Percentiles rank a stretch among this genome's conserved stretches.
These are phyloP conservation scores for Caenorhabditis wallacei DNA, from an alignment of 2,888 invertebrate genomes.

Conservation along the genomic window DNA sequence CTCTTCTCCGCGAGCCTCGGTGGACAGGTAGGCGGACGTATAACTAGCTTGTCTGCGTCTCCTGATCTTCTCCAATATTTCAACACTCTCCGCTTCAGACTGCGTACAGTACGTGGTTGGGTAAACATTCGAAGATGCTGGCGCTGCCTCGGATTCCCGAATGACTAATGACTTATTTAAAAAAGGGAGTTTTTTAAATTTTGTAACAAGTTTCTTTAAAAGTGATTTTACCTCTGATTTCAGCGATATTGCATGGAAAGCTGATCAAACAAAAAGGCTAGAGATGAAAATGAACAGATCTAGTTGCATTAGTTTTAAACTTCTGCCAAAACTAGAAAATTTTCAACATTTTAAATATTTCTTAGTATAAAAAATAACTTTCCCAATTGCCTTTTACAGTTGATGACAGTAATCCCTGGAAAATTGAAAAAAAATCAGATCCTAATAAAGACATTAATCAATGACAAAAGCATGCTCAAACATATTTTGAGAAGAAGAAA, in stretches of 20 bases:
- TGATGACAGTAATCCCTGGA: too few species aligned
- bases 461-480: too few species aligned
- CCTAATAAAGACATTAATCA: too few species aligned
- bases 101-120: conserved; percentile 60
- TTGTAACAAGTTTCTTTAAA: not conserved
- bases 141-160: conserved; percentile 40
- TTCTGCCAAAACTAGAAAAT: too few species aligned
- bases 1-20: conserved; percentile 50
- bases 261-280: not conserved
- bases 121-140: conserved; percentile 48
- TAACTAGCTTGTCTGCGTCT: conserved; percentile 58
- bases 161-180: conserved; percentile 48
- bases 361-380: too few species aligned
- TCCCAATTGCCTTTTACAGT: too few species aligned
- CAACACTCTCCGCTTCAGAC: conserved; percentile 34
- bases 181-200: conserved; percentile 8
- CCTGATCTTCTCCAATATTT: conserved; percentile 15
- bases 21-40: conserved; percentile 62
- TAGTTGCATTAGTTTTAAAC: too few species aligned
- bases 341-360: too few species aligned
- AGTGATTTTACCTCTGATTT: not conserved
- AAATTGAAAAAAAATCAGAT: too few species aligned
- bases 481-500: too few species aligned
- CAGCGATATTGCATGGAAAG: not conserved
- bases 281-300: not conserved